Conservation (phyloP, 2,888 invertebrate genomes). For the Diploptera punctata region DNA sequence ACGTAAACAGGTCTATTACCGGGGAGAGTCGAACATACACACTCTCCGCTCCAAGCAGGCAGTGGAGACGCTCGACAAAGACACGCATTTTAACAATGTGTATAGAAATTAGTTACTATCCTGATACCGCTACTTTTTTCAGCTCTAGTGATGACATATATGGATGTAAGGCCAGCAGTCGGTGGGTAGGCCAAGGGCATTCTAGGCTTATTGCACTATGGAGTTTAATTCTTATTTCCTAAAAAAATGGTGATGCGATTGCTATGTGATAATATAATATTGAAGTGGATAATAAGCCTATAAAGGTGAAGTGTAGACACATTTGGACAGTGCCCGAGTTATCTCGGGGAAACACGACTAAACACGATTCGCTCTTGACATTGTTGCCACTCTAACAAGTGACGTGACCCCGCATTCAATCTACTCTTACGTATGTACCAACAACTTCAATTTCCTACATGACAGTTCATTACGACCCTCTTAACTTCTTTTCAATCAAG, state of each 20-base stretch:
- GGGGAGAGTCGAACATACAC: too few species aligned
- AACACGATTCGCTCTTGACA: neutral
- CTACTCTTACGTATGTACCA: neutral
- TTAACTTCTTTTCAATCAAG: slow-evolving; percentile 1
- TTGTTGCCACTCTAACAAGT: neutral
- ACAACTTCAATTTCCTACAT: neutral
- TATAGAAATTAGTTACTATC: too few species aligned
- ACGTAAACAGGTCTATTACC: too few species aligned
- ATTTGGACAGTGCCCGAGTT: neutral
- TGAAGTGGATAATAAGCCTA: neutral
- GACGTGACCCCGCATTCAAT: neutral
- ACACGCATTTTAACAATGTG: too few species aligned
- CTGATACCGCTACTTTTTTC: too few species aligned
- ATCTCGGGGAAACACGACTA: neutral
- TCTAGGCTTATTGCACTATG: too few species aligned
- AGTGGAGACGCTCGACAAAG: too few species aligned
- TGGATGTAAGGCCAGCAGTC: too few species aligned
- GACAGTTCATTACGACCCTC: slow-evolving; percentile 15
- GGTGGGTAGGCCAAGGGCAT: too few species aligned
- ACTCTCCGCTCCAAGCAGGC: too few species aligned
- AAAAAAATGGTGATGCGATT: neutral
- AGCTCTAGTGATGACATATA: too few species aligned
- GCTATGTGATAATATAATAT: neutral
- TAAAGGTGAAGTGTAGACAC: neutral
- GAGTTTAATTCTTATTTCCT: neutral